Base-by-base conservation (phyloP, 2,888 invertebrate genomes). In the Ametastegia equiseti region DNA sequence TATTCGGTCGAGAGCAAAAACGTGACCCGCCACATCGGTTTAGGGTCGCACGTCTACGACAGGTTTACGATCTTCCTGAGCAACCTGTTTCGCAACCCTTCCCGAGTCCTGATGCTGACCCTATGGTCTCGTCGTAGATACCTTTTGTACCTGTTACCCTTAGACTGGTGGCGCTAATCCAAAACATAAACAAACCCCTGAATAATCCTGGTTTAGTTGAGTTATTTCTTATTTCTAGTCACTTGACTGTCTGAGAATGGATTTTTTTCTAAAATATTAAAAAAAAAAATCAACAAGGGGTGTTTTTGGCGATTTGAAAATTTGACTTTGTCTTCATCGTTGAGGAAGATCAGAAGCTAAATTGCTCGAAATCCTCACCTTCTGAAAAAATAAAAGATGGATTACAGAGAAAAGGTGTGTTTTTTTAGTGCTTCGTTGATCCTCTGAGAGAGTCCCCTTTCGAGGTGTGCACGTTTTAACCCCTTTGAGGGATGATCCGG, bases 11-110 rank as follows among this genome's bases (percentile, higher is more conserved):
- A 30, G 15, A 30, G 60, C 60, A 60, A 30, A 60, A 60, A 60
- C 30, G 60, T 60, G n/a, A n/a, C n/a, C n/a, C n/a, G 30, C 60
- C 60, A 30, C 60, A 30, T 60, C 60, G 27, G 60, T 30, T 60
- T 60, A 60, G 60, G 60, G 60, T 60, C 60, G 60, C 30, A 60
- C 60, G 60, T 60, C 60, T 30, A 30, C 36, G 67, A 71, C 71
- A 71, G 71, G 33, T 71, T 71, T 71, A 71, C 39, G 71, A 71
- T 71, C 71, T 47, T 39, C 47, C 27, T 54, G 80, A 80, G 80
- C 65, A 69, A 80, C 80, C 65, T 69, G 80, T 80, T 80, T 80
- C 50, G 71, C 69, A 69, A 80, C 67, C 80, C 80, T 80, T 80
- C 13, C 69, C 54, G 47, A 71, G 30, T 47, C 45, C 19, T 30